These are phyloP conservation scores for Megaceryle alcyon DNA, from an alignment of 2,797 vertebrate genomes.

Conservation along the genomic window DNA sequence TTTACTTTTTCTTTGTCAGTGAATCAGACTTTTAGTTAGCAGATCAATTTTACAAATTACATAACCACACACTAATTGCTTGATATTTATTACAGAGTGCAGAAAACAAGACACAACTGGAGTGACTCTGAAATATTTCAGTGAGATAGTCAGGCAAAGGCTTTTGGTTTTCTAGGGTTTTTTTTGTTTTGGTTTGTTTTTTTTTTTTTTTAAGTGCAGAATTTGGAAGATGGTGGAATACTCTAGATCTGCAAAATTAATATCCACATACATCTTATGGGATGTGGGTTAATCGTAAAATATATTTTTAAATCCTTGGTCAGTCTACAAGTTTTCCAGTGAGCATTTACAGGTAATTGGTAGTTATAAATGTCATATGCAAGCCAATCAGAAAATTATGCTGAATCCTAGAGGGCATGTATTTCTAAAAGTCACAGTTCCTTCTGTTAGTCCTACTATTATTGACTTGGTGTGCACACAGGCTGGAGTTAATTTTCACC, in stretches of 20 bases:
- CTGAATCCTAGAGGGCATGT: neutral
- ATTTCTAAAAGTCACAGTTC: neutral
- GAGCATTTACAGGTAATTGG: neutral
- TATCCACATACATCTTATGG: neutral
- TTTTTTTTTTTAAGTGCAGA: neutral
- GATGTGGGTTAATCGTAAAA: neutral
- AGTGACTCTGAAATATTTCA: neutral
- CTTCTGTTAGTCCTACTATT: neutral
- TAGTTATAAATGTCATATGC: neutral
- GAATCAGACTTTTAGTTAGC: slow-evolving; percentile 49
- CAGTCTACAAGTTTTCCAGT: neutral
- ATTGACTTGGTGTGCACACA: neutral
- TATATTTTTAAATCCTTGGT: neutral
- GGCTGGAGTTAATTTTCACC: neutral
- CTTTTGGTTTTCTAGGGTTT: neutral
- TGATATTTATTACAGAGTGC: neutral
- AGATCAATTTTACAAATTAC: slow-evolving; percentile 60
- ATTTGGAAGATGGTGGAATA: neutral
- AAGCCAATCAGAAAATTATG: neutral
- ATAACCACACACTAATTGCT: slow-evolving; percentile 31
- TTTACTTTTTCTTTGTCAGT: slow-evolving; percentile 56
- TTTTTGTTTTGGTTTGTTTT: neutral
- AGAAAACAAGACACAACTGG: slow-evolving; percentile 8
- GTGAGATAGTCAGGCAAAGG: neutral
- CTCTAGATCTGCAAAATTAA: neutral